A percentile compares a stretch with the other conserved stretches of the same genome.
These are phyloP conservation scores for Miniopterus natalensis DNA, from an alignment of 2,113 vertebrate genomes.

Conservation along the genomic window DNA sequence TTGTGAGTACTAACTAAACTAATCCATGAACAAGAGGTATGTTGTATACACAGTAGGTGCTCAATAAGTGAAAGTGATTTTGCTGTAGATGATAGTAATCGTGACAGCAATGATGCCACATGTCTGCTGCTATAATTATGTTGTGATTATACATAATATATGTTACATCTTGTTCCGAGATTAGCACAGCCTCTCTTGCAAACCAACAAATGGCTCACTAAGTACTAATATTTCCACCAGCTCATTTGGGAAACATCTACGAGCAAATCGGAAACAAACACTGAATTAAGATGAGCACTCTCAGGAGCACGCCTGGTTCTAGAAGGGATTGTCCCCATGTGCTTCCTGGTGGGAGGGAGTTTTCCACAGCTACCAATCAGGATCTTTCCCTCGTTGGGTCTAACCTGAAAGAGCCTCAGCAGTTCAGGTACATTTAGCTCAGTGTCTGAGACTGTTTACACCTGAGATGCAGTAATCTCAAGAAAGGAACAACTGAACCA, in stretches of 20 bases:
- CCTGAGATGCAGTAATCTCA: not conserved
- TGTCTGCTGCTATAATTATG: not conserved
- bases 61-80: not conserved
- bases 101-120: not conserved
- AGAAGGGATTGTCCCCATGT: not conserved
- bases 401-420: not conserved
- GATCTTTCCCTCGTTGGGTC: not conserved
- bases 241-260: constrained; percentile 41
- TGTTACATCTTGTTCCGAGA: not conserved
- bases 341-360: not conserved
- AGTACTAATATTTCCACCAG: accelerated
- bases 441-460: not conserved
- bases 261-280: constrained; percentile 54
- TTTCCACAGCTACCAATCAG: not conserved
- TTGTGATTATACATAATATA: not conserved
- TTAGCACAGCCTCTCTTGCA: not conserved
- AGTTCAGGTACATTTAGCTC: not conserved
- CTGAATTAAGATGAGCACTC: constrained; percentile 50
- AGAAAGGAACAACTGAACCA: not conserved
- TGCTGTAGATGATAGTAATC: not conserved
- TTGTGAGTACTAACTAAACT: not conserved
- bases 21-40: not conserved
- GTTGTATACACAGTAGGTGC: not conserved
- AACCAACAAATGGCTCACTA: not conserved
- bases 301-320: not conserved